Conservation (phyloP, 2,888 invertebrate genomes). For the Hofmannophila pseudospretella region DNA sequence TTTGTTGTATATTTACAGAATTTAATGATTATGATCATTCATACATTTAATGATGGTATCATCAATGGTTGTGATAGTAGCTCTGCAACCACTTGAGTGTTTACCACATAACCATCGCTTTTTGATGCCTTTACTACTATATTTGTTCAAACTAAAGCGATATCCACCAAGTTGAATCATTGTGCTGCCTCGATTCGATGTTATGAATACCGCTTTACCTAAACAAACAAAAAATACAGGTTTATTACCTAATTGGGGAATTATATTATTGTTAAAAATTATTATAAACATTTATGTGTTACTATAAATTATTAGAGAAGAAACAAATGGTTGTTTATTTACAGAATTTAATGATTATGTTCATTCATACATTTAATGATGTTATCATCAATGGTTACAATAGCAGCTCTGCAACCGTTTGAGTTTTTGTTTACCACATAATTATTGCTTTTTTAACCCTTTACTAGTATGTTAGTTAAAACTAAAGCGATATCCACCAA, state of each 20-base stretch:
- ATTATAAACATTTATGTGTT: no score
- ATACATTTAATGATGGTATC: constrained; percentile 15
- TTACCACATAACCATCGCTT: constrained; percentile 1
- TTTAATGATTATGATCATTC: constrained; percentile 18
- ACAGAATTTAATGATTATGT: constrained; percentile 13
- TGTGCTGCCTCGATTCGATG: neutral
- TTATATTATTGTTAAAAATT: no score
- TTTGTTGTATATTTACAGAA: no score
- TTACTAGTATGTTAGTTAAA: no score
- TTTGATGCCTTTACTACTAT: neutral
- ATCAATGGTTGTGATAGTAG: constrained; percentile 14
- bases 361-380: constrained; percentile 17
- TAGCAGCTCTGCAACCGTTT: constrained; percentile 13
- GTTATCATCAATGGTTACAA: constrained; percentile 22
- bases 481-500: no score
- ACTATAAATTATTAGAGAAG: no score
- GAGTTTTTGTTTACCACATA: no score
- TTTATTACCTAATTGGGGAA: no score
- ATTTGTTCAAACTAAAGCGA: neutral
- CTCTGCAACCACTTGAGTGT: neutral
- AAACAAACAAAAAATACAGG: no score
- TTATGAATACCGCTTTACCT: no score
- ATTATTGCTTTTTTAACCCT: no score
- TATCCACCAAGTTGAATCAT: neutral
- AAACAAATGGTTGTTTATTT: no score